Evolutionary conservation across 2,113 vertebrate species (phyloP).

Genomic region (Acanthochromis polyacanthus): DNA sequence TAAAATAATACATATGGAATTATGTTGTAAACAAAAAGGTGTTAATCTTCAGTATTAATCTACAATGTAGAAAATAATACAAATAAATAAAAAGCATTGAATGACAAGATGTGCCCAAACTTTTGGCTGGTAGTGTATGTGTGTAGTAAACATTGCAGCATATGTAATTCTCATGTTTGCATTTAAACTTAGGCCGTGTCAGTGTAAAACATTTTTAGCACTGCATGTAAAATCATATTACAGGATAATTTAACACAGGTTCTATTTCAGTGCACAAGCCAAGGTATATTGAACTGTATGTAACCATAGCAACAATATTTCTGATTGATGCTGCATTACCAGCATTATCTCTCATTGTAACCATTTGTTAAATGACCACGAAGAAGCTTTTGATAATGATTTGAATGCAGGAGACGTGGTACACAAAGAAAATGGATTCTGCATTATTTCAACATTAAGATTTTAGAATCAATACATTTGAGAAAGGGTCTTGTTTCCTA

Average conservation of each 20-base stretch:
- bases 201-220: neutral
- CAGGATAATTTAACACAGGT: neutral
- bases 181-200: neutral
- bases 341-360: neutral
- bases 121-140: too few relatives aligned
- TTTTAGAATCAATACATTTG: too few relatives aligned
- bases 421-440: neutral
- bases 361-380: constrained; percentile 1
- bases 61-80: too few relatives aligned
- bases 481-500: neutral
- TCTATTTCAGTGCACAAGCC: constrained; percentile 11
- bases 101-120: too few relatives aligned
- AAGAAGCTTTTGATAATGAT: constrained; percentile 2
- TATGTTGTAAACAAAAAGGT: too few relatives aligned
- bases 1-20: too few relatives aligned
- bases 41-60: too few relatives aligned
- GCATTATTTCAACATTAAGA: too few relatives aligned
- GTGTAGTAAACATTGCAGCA: neutral
- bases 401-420: neutral
- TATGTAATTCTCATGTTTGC: neutral
- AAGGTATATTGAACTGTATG: constrained; percentile 18
- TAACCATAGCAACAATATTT: constrained; percentile 36
- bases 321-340: constrained; percentile 15
- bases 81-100: too few relatives aligned
- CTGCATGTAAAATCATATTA: neutral